Evolutionary conservation across 1,140 invertebrate genomes (phyloP).

Genomic region (Anastatus disparis): DNA sequence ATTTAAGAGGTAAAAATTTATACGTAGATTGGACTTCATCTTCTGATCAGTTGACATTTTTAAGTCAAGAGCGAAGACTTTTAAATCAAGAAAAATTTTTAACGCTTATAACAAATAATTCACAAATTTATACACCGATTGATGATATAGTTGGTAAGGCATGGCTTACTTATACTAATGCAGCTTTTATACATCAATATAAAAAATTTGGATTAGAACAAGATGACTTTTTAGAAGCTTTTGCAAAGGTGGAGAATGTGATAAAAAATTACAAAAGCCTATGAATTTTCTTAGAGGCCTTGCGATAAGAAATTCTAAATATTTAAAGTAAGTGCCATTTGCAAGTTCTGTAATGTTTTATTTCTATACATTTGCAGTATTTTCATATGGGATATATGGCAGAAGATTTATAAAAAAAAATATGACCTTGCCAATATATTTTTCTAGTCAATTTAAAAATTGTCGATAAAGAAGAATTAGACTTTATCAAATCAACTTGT

Average conservation of each 20-base stretch:
- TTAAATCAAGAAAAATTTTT: constrained; percentile 64
- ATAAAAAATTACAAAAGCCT: constrained; percentile 61
- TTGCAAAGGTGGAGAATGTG: constrained; percentile 65
- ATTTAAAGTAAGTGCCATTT: constrained; percentile 19
- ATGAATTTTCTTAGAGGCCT: not conserved
- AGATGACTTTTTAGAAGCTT: constrained; percentile 65
- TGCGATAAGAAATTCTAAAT: not conserved
- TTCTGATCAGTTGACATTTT: constrained; percentile 56
- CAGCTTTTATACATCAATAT: constrained; percentile 70
- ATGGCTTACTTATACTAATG: constrained; percentile 65
- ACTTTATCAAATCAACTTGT: not conserved
- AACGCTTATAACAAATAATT: constrained; percentile 65
- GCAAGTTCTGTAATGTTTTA: not conserved
- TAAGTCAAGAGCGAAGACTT: constrained; percentile 60
- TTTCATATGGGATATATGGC: constrained; percentile 5
- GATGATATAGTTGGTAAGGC: constrained; percentile 63
- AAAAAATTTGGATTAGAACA: constrained; percentile 65
- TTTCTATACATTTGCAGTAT: constrained; percentile 8
- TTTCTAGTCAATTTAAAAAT: constrained; percentile 39
- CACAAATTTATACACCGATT: constrained; percentile 55
- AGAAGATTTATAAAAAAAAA: constrained; percentile 2
- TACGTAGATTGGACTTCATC: constrained; percentile 63
- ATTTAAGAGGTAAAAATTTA: constrained; percentile 53
- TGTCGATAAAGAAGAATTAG: constrained; percentile 27
- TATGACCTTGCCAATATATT: constrained; percentile 30